phyloP scores from a whole-genome alignment of 2,888 invertebrate species.

The Eupithecia subfuscata region DNA sequence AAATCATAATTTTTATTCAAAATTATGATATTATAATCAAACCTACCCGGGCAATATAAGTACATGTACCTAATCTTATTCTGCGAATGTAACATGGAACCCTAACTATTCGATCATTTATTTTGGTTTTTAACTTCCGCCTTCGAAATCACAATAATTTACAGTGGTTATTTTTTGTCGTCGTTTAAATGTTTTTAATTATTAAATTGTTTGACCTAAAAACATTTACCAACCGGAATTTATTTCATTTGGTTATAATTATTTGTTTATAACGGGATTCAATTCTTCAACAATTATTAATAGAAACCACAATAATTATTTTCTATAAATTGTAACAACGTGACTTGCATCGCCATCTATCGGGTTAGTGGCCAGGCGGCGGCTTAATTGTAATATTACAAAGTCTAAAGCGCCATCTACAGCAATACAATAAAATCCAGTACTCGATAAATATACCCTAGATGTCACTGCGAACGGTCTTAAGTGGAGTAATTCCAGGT shows the following conservation, averaged over 20 bases:
- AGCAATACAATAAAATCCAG: neutral
- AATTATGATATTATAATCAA: no score
- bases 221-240: neutral
- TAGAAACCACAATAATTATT: neutral
- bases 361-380: neutral
- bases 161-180: neutral
- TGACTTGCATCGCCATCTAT: neutral
- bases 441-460: neutral
- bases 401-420: neutral
- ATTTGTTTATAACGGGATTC: neutral
- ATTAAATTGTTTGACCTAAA: neutral
- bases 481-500: neutral
- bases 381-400: neutral
- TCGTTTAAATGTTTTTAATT: neutral
- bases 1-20: no score
- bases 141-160: neutral
- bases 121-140: neutral
- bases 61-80: no score
- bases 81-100: neutral
- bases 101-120: neutral
- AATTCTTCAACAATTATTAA: neutral
- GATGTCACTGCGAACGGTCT: neutral
- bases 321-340: neutral
- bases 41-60: no score
- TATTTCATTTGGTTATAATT: neutral